Percentiles rank a stretch among this genome's conserved stretches.
These are phyloP conservation scores for Motacilla tschutschensis DNA, from an alignment of 2,113 vertebrate species.

Conservation along the genomic window DNA sequence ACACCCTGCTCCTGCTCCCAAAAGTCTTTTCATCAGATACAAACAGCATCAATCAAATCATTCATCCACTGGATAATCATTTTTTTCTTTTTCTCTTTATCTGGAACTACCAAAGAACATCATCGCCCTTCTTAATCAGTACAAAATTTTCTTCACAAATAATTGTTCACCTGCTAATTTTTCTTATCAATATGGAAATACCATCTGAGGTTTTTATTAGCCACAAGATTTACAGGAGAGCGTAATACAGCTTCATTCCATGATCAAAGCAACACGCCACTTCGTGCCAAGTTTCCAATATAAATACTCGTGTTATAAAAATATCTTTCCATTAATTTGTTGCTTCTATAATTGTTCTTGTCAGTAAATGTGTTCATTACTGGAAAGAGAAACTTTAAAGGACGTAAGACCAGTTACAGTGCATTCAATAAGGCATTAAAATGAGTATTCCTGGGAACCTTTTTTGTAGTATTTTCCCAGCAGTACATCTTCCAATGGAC, in stretches of 20 bases:
- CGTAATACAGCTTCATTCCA: rapidly evolving
- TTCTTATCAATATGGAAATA: background rate
- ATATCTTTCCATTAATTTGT: slow-evolving; percentile 22
- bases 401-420: background rate
- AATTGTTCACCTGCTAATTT: background rate
- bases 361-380: slow-evolving; percentile 31
- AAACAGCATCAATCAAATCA: background rate
- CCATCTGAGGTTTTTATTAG: background rate
- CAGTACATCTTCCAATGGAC: background rate
- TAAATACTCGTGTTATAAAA: background rate
- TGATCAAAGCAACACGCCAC: background rate
- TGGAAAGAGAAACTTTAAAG: slow-evolving; percentile 28
- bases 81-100: background rate
- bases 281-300: slow-evolving; percentile 37
- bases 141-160: background rate
- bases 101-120: background rate
- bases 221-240: background rate
- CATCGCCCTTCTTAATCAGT: background rate
- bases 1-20: background rate
- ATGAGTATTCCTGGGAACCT: slow-evolving; percentile 40
- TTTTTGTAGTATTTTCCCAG: slow-evolving; percentile 50
- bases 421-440: slow-evolving; percentile 26
- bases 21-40: background rate
- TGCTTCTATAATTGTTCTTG: slow-evolving; percentile 24
- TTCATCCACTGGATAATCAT: background rate